Evolutionary conservation across 2,113 vertebrate species (phyloP).

Genomic region (Thunnus maccoyii): DNA sequence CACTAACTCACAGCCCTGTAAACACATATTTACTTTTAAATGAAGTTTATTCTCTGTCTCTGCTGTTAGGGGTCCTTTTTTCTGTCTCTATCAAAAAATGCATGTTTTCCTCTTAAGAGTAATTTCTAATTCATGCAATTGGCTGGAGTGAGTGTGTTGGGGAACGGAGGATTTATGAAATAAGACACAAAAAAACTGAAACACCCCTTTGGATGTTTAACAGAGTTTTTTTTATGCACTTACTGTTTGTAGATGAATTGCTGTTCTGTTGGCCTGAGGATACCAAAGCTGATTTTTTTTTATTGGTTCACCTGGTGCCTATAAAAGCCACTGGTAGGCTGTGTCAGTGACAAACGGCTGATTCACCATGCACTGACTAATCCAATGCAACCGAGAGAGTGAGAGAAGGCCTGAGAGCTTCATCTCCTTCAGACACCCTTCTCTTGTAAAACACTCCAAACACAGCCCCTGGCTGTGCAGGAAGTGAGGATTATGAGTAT

Average conservation of each 20-base stretch:
- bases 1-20: constrained; percentile 63
- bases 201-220: constrained; percentile 73
- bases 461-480: constrained; percentile 66
- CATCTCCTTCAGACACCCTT: constrained; percentile 71
- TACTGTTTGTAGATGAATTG: constrained; percentile 73
- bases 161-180: constrained; percentile 59
- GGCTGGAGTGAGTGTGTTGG: constrained; percentile 49
- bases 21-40: constrained; percentile 80
- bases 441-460: constrained; percentile 74
- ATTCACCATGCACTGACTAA: constrained; percentile 77
- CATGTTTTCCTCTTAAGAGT: constrained; percentile 63
- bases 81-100: constrained; percentile 59
- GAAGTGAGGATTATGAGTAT: constrained; percentile 73
- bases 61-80: constrained; percentile 24
- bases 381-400: constrained; percentile 51
- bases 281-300: constrained; percentile 62
- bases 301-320: constrained; percentile 79
- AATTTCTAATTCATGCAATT: constrained; percentile 77
- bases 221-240: constrained; percentile 56
- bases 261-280: constrained; percentile 72
- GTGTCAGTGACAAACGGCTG: constrained; percentile 75
- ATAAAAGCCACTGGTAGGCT: constrained; percentile 72
- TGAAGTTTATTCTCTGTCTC: constrained; percentile 69
- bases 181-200: constrained; percentile 59
- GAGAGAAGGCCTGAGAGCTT: constrained; percentile 47